Evolutionary conservation across 2,888 invertebrate species (phyloP), one percentile per base, ranked within the genome.

Genomic region (Ashinkailepas kermadecensis): DNA sequence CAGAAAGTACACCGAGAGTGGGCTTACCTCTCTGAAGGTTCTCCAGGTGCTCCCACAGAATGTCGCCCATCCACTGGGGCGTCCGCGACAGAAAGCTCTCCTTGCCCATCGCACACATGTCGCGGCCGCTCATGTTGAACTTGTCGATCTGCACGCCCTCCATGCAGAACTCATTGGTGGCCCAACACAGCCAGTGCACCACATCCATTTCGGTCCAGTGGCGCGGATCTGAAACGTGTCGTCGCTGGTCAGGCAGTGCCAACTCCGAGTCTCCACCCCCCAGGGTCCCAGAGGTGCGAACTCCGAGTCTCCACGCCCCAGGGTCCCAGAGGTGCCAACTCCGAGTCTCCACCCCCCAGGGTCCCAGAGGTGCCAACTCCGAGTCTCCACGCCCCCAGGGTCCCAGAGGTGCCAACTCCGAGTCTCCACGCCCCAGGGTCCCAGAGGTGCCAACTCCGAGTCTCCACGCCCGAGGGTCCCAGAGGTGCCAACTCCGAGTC

Each of bases 21-120:
- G 59, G 18, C 62, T 62, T 89, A 95, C 96, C 96, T 94, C 96
- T 97, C 88, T 96, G 96, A 85, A 98, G 90, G 85, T 96, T 93
- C 89, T 98, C 97, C 86, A 98, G 91, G 88, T 98, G 98, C 88
- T 97, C 97, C 96, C 97, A 97, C 70, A 98, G 91, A 86, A 98
- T 97, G 88, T 98, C 97, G 83, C 97, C 97, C 90, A 96, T 95
- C 89, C 95, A 97, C 82, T 95, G 94, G 3, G 97, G 97, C 81
- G 96, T 95, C 85, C 94, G 91, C 82, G 95, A 93, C 83, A 97
- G 91, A 89, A 98, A 97, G 85, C 94, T 93, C 86, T 97, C 97
- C 87, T 95, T 94, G 85, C 95, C 96, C 92, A 97, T 92, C 85
- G 94, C 94, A 88, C 96, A 95, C 89, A 98, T 95, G 88, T 96